Evolutionary conservation across 2,797 vertebrate species (phyloP), one percentile per base, ranked within the genome.

Genomic region (Microcaecilia unicolor): DNA sequence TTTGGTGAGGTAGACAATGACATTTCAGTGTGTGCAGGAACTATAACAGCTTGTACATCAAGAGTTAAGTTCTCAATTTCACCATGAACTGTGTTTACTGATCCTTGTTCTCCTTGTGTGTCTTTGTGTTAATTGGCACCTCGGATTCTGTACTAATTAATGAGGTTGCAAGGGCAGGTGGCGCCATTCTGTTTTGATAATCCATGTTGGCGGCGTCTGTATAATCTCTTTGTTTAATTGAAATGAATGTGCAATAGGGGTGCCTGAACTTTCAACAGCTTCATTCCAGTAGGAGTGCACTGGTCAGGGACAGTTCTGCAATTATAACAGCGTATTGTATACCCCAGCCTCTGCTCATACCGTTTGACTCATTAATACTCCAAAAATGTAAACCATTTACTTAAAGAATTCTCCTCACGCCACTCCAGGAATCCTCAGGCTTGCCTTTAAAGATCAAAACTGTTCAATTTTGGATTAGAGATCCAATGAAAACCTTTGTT

Each of bases 181-280:
- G 80, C 48, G 60, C 77, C 72, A 48, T 80, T 85, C 76, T 73
- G 60, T 64, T 78, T 81, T 76, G 76, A 83, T 87, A 87, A 79
- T 82, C 81, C 87, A 83, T 81, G 74, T 91, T 86, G 85, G 82
- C 67, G 72, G 44, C 48, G 56, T 80, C 81, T 76, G 73, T 84
- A 69, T 66, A 70, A 86, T 78, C 74, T 78, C 79, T 84, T 86
- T 88, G 78, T 87, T 88, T 86, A 84, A 86, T 81, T 81, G 81
- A 75, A 74, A 72, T 73, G 70, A 84, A 77, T 80, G 70, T 70
- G 58, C 72, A 76, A 72, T 73, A 55, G 72, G 67, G 62, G 76
- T 76, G 63, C 74, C 63, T 89, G 85, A 88, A 88, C 85, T 85
- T 74, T 70, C 67, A 76, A 76, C 78, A 77, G 69, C 49, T 61